Conservation (phyloP, 2,113 vertebrate species). For the Stegostoma tigrinum region DNA sequence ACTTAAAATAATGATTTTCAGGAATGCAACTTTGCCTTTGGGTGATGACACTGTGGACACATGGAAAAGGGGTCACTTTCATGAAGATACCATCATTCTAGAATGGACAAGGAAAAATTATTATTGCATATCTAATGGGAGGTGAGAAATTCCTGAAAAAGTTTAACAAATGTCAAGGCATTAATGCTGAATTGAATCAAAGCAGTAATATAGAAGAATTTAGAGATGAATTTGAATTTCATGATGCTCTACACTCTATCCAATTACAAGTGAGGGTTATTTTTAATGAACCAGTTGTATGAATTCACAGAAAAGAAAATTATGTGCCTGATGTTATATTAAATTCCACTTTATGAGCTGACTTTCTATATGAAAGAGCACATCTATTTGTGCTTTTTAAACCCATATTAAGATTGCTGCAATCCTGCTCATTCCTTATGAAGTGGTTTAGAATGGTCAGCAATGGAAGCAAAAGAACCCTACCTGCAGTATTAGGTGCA, state of each 20-base stretch:
- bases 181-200: background rate
- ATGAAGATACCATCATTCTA: background rate
- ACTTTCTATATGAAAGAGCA: background rate
- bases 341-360: background rate
- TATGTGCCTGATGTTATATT: background rate
- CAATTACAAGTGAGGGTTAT: background rate
- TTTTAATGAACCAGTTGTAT: background rate
- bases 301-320: background rate
- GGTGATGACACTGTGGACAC: background rate
- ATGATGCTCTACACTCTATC: background rate
- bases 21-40: too few species aligned
- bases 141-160: background rate
- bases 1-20: too few species aligned
- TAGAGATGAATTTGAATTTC: background rate
- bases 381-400: background rate
- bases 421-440: background rate
- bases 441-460: background rate
- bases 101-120: background rate
- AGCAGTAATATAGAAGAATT: background rate
- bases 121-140: background rate
- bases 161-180: background rate
- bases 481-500: conserved; percentile 70
- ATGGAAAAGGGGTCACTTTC: background rate
- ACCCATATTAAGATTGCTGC: background rate
- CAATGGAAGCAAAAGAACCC: conserved; percentile 46